phyloP scores from a whole-genome alignment of 2,888 invertebrate genomes.

The Epiblema foenella region DNA sequence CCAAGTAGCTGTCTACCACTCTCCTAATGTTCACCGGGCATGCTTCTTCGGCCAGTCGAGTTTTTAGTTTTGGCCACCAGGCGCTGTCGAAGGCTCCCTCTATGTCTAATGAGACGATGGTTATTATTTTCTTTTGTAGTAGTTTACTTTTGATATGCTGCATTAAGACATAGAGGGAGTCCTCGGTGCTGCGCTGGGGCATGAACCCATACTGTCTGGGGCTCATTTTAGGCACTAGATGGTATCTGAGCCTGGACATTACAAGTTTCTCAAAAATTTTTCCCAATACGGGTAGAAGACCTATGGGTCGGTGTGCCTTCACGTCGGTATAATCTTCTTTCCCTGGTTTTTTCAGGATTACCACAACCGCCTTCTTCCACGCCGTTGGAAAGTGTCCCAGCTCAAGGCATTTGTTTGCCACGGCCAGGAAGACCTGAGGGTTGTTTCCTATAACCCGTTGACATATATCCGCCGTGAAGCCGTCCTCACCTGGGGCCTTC shows the following conservation, averaged over 20 bases:
- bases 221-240: not conserved
- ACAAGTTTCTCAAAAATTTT: not conserved
- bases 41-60: not conserved
- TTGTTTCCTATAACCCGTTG: not conserved
- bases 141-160: not conserved
- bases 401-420: slow-evolving; percentile 37
- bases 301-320: slow-evolving; percentile 9
- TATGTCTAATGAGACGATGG: not conserved
- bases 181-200: slow-evolving; percentile 2
- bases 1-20: not conserved
- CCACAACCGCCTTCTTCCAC: slow-evolving; percentile 44
- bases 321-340: not conserved
- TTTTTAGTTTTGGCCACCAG: not conserved
- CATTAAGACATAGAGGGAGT: slow-evolving; percentile 1
- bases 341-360: slow-evolving; percentile 40
- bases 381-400: slow-evolving; percentile 37
- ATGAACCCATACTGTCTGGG: not conserved
- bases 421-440: slow-evolving; percentile 3
- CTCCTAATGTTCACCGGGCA: not conserved
- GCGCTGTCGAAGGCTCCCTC: too few species aligned
- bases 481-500: slow-evolving; percentile 39
- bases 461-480: slow-evolving; percentile 42
- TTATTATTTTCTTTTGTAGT: not conserved
- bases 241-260: not conserved
- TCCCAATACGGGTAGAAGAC: not conserved